phyloP scores from a whole-genome alignment of 1,140 invertebrate genomes.

The Pseudobourletiella spinata region DNA sequence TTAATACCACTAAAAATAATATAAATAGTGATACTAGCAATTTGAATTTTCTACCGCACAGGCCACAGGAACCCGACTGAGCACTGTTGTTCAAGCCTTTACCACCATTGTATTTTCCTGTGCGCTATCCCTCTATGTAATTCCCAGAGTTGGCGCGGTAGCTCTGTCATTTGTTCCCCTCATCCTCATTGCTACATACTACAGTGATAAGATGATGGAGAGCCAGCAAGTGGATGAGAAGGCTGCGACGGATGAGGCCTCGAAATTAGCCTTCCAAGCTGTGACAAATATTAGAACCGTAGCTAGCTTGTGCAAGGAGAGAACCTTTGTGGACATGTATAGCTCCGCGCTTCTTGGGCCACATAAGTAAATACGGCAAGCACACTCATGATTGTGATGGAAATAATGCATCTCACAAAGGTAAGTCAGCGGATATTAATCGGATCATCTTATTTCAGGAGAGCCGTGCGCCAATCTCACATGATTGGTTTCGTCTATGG shows the following conservation, averaged over 20 bases:
- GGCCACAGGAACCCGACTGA: slow-evolving; percentile 70
- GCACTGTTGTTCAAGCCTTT: slow-evolving; percentile 64
- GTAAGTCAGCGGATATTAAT: neutral
- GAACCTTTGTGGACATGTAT: slow-evolving; percentile 41
- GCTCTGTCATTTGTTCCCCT: slow-evolving; percentile 61
- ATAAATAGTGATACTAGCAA: neutral
- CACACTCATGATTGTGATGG: neutral
- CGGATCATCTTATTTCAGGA: neutral
- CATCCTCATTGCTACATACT: slow-evolving; percentile 61
- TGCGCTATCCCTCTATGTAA: slow-evolving; percentile 61
- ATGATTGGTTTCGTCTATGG: slow-evolving; percentile 63
- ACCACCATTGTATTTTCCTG: slow-evolving; percentile 62
- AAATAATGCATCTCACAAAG: neutral
- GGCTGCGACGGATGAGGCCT: slow-evolving; percentile 53
- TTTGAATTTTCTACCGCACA: slow-evolving; percentile 54
- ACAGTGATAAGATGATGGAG: slow-evolving; percentile 59
- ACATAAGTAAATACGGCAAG: slow-evolving; percentile 20
- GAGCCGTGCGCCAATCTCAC: slow-evolving; percentile 47
- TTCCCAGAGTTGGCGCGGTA: slow-evolving; percentile 62
- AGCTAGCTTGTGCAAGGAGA: slow-evolving; percentile 44
- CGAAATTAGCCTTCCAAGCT: slow-evolving; percentile 43
- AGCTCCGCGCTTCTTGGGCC: slow-evolving; percentile 29
- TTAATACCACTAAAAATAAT: neutral
- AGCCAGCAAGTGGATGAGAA: slow-evolving; percentile 54
- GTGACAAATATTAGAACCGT: slow-evolving; percentile 50